Evolutionary conservation across 1,140 invertebrate species (phyloP), one percentile per base, ranked within the genome.

Genomic region (Asobara japonica): DNA sequence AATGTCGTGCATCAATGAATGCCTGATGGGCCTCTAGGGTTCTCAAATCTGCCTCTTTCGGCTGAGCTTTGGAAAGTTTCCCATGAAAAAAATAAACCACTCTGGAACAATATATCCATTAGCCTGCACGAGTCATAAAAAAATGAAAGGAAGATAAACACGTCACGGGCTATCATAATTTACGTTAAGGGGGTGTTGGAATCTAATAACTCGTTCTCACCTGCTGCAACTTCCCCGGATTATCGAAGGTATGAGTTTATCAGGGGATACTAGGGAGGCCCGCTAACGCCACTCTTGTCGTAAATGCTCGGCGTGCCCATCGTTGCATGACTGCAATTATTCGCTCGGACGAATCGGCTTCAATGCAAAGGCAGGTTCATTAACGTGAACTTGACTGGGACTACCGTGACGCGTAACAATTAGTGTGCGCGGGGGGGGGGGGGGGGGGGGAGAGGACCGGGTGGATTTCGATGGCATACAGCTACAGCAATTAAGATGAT

Each of bases 291-390:
- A 66, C 60, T 33, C 60, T 36, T 69, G 60, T 73, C 48, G 68
- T 68, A 64, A 73, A 75, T 25, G 33, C 60, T 16, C 64, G 33
- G 41, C 61, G 36, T 60, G 74, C 38, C 33, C 68, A 68, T 75
- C 74, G 71, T 73, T 75, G 67, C 74, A 71, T 75, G 71, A 75
- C 74, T 75, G 48, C 71, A 75, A 75, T 75, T 75, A 75, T 75
- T 75, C 74, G 74, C 74, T 75, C 64, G 74, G 71, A 61, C 51
- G 74, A 75, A 73, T 71, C 36, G 27, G 36, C 66, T 66, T 65
- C 66, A 71, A 73, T 68, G 29, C 70, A 33, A 31, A 30, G 56
- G 68, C 70, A 75, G 68, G 68, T 75, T 75, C 74, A 75, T 75
- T 75, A 75, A 75, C 68, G 68, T 61, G 67, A 73, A 75, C 71